Conservation (phyloP, 2,797 vertebrate species). For the Pantherophis vulpinus region DNA sequence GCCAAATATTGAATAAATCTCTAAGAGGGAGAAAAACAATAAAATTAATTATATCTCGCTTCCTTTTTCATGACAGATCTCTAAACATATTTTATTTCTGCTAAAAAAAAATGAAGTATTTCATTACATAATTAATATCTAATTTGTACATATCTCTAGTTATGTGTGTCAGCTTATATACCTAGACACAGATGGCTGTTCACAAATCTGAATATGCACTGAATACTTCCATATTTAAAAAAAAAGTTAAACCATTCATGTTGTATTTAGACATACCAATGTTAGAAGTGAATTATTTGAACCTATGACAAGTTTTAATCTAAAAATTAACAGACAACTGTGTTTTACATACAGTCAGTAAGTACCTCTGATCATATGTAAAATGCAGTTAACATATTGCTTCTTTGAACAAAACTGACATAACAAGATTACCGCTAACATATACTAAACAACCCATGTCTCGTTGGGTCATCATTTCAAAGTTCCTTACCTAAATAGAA, state of each 20-base stretch:
- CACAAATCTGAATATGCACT: neutral
- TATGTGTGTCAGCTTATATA: neutral
- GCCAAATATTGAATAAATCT: constrained; percentile 99
- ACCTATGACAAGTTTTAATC: neutral
- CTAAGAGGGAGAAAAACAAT: constrained; percentile 72
- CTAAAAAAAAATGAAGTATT: neutral
- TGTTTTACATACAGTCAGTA: neutral
- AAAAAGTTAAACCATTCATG: neutral
- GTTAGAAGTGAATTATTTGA: neutral
- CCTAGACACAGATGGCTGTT: neutral
- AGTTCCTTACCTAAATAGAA: neutral
- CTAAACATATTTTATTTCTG: constrained; percentile 8
- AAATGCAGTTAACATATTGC: neutral
- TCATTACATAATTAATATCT: neutral
- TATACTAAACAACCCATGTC: neutral
- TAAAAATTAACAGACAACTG: neutral
- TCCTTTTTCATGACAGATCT: neutral
- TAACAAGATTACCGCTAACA: neutral
- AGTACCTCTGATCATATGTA: neutral
- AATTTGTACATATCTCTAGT: neutral
- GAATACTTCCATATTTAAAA: neutral
- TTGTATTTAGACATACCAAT: neutral
- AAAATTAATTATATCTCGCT: neutral
- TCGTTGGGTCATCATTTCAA: neutral
- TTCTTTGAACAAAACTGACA: neutral